phyloP scores from a whole-genome alignment of 2,888 invertebrate species.

The Flexamia atlantica region DNA sequence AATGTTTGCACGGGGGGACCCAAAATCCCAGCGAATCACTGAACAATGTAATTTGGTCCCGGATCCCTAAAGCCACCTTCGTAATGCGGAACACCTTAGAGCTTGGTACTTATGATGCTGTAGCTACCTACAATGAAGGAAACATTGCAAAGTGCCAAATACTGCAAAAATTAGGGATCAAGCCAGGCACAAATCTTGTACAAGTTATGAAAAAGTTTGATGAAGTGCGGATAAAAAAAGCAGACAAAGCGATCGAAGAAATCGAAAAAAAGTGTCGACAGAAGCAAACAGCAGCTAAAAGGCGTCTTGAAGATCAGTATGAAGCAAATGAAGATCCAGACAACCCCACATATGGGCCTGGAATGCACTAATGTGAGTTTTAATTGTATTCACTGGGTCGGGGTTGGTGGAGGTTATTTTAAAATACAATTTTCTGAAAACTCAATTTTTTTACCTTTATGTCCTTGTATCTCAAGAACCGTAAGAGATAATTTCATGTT shows the following conservation, averaged over 20 bases:
- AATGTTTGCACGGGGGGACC: constrained; percentile 19
- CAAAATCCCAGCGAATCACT: constrained; percentile 41
- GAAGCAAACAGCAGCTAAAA: neutral
- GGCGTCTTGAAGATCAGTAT: neutral
- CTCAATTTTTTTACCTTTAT: too few relatives aligned
- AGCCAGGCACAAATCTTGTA: constrained; percentile 9
- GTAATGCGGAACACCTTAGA: constrained; percentile 39
- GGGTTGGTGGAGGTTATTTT: neutral
- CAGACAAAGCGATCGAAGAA: constrained; percentile 8
- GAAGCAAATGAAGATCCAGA: neutral
- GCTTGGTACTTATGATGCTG: constrained; percentile 21
- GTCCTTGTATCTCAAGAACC: too few relatives aligned
- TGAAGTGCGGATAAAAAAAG: constrained; percentile 14
- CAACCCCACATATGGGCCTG: neutral
- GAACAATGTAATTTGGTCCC: constrained; percentile 31
- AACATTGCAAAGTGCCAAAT: constrained; percentile 12
- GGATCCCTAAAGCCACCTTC: constrained; percentile 40
- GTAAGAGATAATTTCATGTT: too few relatives aligned
- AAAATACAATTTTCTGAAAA: too few relatives aligned
- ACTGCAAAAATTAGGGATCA: constrained; percentile 9
- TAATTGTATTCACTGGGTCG: neutral
- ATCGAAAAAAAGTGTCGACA: constrained; percentile 14
- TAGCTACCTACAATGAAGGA: constrained; percentile 43
- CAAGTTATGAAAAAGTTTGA: constrained; percentile 27
- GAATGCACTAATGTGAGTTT: neutral